These are phyloP conservation scores for Telmatherina bonti DNA, from an alignment of 2,797 vertebrate species.

Conservation along the genomic window DNA sequence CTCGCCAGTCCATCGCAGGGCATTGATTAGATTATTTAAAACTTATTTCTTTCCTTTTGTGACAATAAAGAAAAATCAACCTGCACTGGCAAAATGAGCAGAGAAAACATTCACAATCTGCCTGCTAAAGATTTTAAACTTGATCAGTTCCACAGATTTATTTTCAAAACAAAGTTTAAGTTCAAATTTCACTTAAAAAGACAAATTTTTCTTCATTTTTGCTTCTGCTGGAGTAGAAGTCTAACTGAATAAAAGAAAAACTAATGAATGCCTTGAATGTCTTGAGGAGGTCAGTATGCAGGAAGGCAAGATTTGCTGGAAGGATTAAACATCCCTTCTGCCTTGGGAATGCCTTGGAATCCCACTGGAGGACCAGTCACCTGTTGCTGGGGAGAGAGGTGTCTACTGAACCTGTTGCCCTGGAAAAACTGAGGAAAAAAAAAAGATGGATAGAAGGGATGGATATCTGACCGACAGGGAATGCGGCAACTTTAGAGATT, in stretches of 20 bases:
- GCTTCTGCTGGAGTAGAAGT: neutral
- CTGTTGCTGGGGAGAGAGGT: no score
- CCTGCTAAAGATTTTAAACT: neutral
- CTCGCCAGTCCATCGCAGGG: no score
- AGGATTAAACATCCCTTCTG: no score
- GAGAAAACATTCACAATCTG: neutral
- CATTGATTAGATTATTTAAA: neutral
- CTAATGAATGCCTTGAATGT: neutral
- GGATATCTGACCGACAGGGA: no score
- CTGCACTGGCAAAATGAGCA: neutral
- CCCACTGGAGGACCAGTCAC: neutral
- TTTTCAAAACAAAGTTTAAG: no score
- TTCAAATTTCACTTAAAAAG: no score
- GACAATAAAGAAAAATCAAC: neutral
- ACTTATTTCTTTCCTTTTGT: neutral
- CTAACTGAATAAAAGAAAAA: neutral
- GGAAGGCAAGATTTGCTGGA: neutral
- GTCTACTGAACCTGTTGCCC: no score
- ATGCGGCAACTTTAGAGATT: no score
- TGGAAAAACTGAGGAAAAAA: no score
- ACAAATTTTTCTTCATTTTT: neutral
- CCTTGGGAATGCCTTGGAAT: no score
- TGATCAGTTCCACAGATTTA: neutral
- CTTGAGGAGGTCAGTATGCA: neutral
- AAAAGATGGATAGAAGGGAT: no score